Conservation (phyloP, 1,140 invertebrate species). For the Drosophila nigromelanica region DNA sequence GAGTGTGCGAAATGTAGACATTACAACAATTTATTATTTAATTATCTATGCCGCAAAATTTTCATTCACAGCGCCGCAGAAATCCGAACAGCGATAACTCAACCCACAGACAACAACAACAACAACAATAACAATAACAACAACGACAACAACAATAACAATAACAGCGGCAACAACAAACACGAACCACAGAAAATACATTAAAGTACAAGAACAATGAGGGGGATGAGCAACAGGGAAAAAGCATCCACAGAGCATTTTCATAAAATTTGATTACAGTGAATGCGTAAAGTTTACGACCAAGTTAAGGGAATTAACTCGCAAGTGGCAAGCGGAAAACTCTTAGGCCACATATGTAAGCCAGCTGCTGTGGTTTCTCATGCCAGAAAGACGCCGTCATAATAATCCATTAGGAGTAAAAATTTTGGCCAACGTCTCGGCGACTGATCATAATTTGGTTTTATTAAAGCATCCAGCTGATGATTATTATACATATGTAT, state of each 20-base stretch:
- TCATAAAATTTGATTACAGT: slow-evolving; percentile 77
- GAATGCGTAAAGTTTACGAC: slow-evolving; percentile 76
- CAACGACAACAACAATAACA: slow-evolving; percentile 6
- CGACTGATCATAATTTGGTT: slow-evolving; percentile 45
- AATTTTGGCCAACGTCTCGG: slow-evolving; percentile 35
- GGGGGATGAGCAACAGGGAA: background rate
- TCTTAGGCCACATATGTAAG: slow-evolving; percentile 32
- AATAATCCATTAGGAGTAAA: slow-evolving; percentile 56
- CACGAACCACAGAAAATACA: slow-evolving; percentile 43
- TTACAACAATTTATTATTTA: slow-evolving; percentile 77
- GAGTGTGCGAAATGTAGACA: slow-evolving; percentile 64
- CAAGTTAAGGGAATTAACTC: slow-evolving; percentile 72
- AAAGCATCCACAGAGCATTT: slow-evolving; percentile 49
- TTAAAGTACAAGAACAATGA: slow-evolving; percentile 50
- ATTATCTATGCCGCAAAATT: slow-evolving; percentile 75
- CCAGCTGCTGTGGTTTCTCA: slow-evolving; percentile 40
- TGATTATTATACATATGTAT: slow-evolving; percentile 37
- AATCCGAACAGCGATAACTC: slow-evolving; percentile 21
- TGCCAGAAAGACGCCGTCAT: background rate
- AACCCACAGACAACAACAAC: slow-evolving; percentile 5
- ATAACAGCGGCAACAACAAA: slow-evolving; percentile 32
- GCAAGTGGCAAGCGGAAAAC: slow-evolving; percentile 48
- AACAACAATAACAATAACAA: slow-evolving; percentile 3
- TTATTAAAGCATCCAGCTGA: slow-evolving; percentile 37
- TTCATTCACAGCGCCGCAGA: slow-evolving; percentile 61